Conservation (phyloP, 2,888 invertebrate species). For the Chironomus riparius region DNA sequence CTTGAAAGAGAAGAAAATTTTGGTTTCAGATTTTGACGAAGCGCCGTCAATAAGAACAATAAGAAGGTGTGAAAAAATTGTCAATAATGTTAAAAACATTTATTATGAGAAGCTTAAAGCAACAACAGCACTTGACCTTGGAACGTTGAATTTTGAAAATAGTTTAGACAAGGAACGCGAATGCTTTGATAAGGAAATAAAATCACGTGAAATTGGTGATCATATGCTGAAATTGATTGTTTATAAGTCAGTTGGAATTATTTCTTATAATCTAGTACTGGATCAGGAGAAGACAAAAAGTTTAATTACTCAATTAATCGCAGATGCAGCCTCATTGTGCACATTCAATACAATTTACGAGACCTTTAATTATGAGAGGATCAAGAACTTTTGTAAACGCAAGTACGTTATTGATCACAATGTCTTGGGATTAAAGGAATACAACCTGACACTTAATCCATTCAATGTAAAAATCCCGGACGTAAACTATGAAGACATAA, state of each 20-base stretch:
- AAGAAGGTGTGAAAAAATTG: not conserved
- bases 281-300: not conserved
- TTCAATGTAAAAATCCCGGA: not conserved
- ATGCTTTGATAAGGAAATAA: not conserved
- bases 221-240: not conserved
- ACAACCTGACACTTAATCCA: not conserved
- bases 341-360: not conserved
- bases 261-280: not conserved
- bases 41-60: not conserved
- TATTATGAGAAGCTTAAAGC: not conserved
- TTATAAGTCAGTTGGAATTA: not conserved
- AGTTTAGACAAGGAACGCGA: not conserved
- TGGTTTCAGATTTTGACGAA: not conserved
- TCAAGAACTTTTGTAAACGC: not conserved
- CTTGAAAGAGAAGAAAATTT: not conserved
- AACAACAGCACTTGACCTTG: not conserved
- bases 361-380: not conserved
- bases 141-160: not conserved
- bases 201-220: not conserved
- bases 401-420: not conserved
- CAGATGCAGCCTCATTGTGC: not conserved
- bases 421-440: not conserved
- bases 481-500: not conserved
- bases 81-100: not conserved
- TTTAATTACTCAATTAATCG: not conserved